Base-by-base conservation (phyloP, 2,797 vertebrate genomes). In the Anguilla marmorata region DNA sequence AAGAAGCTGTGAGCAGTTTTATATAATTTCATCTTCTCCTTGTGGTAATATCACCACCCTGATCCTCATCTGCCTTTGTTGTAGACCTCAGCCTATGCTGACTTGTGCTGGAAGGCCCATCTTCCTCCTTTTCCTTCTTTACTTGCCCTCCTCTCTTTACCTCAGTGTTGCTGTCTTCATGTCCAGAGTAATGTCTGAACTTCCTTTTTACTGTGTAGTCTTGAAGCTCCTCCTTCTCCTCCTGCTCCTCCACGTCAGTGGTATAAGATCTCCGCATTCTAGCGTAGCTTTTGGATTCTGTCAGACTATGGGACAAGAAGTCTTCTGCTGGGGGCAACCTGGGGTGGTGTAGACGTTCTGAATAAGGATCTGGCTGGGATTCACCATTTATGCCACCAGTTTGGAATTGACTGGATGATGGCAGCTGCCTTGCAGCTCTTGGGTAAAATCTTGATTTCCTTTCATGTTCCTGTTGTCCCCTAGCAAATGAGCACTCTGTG, bases 41-140 rank as follows among this genome's bases (percentile, higher is more conserved):
- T 0, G 98, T 97, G 0, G 99, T 97, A 88, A 99, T 94, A 85
- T 99, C 97, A 1, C 98, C 97, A 8, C 96, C 95, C n/a, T 94
- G 94, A 88, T 98, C 97, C 0, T 96, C 95, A 0, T 96, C 95
- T 27, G 97, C 96, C 54, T 96, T 93, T 3, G 95, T 96, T 0
- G 91, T 93, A 45, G 93, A 93, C 91, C 96, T 95, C 90, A 95
- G 93, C 69, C 97, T 95, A 86, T 96, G 96, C 87, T 94, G 94
- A 30, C 94, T 96, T 1, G 96, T 92, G 85, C 95, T 96, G 41
- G 92, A 41, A 0, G 93, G 90, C 14, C 99, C 95, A 48, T 98
- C 97, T 0, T 95, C 96, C 41, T 96, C 94, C 2, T 94, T 95
- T 3, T 96, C 93, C 0, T 89, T 94, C 37, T 92, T 91, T 87